phyloP scores from a whole-genome alignment of 2,113 vertebrate genomes.

The Aptenodytes forsteri region DNA sequence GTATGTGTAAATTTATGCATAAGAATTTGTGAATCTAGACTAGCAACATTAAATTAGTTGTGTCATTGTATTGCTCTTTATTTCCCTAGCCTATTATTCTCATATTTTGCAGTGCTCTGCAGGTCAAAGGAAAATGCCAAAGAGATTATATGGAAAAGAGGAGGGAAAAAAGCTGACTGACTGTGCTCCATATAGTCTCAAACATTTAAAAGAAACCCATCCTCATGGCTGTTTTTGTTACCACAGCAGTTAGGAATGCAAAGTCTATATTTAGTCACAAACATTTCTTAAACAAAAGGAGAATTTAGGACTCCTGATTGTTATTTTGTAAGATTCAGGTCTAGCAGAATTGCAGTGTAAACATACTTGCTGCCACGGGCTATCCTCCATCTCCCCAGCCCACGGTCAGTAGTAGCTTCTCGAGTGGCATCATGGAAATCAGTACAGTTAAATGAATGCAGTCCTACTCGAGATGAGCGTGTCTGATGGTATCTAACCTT shows the following conservation, averaged over 20 bases:
- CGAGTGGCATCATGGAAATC: neutral
- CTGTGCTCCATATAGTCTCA: neutral
- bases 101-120: neutral
- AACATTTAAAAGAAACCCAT: neutral
- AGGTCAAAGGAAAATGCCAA: slow-evolving; percentile 27
- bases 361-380: fast-evolving
- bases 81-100: neutral
- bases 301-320: neutral
- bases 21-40: neutral
- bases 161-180: neutral
- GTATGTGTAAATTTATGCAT: neutral
- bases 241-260: neutral
- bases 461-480: neutral
- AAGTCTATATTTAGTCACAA: neutral
- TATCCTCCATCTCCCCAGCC: neutral
- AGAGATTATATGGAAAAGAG: neutral
- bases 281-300: neutral
- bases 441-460: neutral
- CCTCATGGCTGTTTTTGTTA: neutral
- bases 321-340: neutral
- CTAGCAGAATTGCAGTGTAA: neutral
- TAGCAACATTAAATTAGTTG: neutral
- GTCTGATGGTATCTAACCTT: neutral
- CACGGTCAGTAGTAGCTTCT: neutral
- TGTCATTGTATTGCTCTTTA: neutral